Evolutionary conservation across 2,113 vertebrate species (phyloP), one percentile per base, ranked within the genome.

Genomic region (Onychostruthus taczanowskii): DNA sequence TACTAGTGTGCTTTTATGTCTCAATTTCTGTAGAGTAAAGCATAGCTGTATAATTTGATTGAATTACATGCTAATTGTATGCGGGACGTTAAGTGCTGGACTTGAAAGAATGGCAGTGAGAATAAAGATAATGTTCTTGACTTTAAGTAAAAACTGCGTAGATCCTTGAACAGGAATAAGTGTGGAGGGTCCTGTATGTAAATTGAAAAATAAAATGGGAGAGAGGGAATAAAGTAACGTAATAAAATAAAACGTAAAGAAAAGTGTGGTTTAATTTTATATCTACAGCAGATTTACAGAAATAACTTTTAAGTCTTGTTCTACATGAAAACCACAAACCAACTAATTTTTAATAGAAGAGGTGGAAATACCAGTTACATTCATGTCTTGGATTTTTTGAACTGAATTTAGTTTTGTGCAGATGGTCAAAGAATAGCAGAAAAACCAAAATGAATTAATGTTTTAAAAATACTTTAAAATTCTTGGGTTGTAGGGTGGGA

Each of bases 121-220:
- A 96, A 95, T 96, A 95, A 97, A 97, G 59, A 69, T 85, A 16
- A 3, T 80, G 46, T 93, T 69, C 82, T 86, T 96, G 94, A 74
- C 46, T 90, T 95, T 7, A 68, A 78, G 87, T 89, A 16, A 77
- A 94, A 75, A 66, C 18, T 77, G 47, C 28, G 1, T 50, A 79
- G 43, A 90, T 37, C 50, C 13, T 94, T 87, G 28, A 83, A 69
- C 22, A 81, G 77, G 63, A 84, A 6, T 47, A 84, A 88, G 37
- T 66, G 39, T 93, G 47, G 61, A 89, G 37, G 44, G 33, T 96
- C 72, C 47, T 96, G 8, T 92, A n/a, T 94, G 68, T 90, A 77
- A 92, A 77, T 11, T 20, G 62, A 62, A 92, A 7, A 41, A 68
- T 90, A 74, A 72, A 14, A 35, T n/a, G 46, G 70, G 69, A 52